Evolutionary conservation across 2,113 vertebrate genomes (phyloP), one percentile per base, ranked within the genome.

Genomic region (Hassar affinis): DNA sequence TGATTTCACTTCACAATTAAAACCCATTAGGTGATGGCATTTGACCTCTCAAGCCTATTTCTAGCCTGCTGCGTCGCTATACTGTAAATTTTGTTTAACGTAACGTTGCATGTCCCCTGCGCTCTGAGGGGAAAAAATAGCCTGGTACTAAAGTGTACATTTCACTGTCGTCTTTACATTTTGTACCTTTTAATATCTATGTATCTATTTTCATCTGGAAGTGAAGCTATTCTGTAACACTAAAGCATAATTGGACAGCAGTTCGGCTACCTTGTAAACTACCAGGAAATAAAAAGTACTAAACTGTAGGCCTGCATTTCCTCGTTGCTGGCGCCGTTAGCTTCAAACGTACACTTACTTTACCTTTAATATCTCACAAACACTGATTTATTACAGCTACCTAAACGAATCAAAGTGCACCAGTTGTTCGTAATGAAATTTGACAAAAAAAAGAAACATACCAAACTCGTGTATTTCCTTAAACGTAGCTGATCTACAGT

Each of bases 1-100:
- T 27, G n/a, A 17, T 17, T 74, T 51, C 0, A 49, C 17, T 30
- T 49, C 45, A 27, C 45, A 17, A 27, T 47, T 17, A 27, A 49
- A 47, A 0, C 0, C 0, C 45, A 74, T 49, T 49, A 17, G 0
- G 11, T 72, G n/a, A n/a, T 72, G 25, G 84, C 72, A 84, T 80
- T 88, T 84, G 86, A 88, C 87, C 82, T 90, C 90, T 85, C 88
- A 91, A 92, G 91, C 89, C 88, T 89, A 86, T 93, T 89, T 80
- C 79, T 88, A 86, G 79, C 78, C 86, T 88, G 27, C 38, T 42
- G 6, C 6, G 38, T 42, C 38, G 2, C 2, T 42, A 42, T 42
- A 42, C 38, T n/a, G 38, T 42, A 42, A 42, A 3, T 42, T n/a
- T n/a, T n/a, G n/a, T n/a, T 42, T 42, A 42, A 2, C 38, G 38